Base-by-base conservation (phyloP, 2,888 invertebrate genomes). In the Metallyticus violacea region DNA sequence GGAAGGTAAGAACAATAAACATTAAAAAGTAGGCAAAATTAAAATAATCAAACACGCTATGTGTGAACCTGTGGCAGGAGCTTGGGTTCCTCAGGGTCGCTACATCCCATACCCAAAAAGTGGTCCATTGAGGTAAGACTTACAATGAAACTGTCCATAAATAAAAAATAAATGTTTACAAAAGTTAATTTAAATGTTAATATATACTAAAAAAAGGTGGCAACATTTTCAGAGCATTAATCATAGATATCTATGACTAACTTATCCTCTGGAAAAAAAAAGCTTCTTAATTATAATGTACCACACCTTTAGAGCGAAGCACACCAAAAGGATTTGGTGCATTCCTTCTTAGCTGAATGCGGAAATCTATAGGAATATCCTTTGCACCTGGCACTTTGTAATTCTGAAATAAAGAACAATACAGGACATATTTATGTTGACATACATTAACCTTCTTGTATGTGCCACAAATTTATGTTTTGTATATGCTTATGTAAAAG, bases 281-380 rank as follows among this genome's bases (percentile, higher is more conserved):
- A 1, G 22, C 22, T 1, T 62, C 1, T 62, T 15, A 62, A 62
- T 62, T 62, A 15, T 62, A 62, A 15, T 62, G 15, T 22, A 62
- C 4, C 22, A 15, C 26, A 90, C 90, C 89, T 89, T 90, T 90
- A 6, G 90, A 90, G 15, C 90, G 88, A 22, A 90, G 88, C 22
- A 90, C 90, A n/a, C 90, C 90, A 83, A 86, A 87, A 7, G 89
- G 89, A 86, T 90, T 89, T 26, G 89, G 88, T 27, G 88, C 83
- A 86, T 89, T 89, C 81, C 84, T 88, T 15, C 89, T 88, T 30
- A 90, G 84, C 4, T 89, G 88, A 4, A 90, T 88, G 7, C 89
- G 86, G 79, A 90, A 89, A 83, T 90, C 90, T 30, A 88, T 89
- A 1, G 90, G 90, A 29, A 90, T 90, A 30, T 90, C 90, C 79